Evolutionary conservation across 2,888 invertebrate genomes (phyloP).

Genomic region (Malachius bipustulatus): DNA sequence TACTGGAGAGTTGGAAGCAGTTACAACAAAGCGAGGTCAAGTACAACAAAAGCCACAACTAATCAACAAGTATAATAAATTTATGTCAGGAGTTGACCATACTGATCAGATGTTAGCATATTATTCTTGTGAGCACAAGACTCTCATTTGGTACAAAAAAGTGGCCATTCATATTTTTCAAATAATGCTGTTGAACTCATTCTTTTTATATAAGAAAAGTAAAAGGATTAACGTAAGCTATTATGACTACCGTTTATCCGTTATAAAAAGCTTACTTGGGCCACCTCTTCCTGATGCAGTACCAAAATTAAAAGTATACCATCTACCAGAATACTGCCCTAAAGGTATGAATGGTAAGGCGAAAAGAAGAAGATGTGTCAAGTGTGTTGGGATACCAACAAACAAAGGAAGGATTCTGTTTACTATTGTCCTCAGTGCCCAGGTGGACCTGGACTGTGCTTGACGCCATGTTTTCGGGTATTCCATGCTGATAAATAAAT

Average conservation of each 20-base stretch:
- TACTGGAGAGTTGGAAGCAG: conserved; percentile 13
- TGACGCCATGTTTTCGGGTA: too few species aligned
- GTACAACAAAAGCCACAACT: conserved; percentile 13
- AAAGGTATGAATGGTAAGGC: too few species aligned
- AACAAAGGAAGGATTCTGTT: too few species aligned
- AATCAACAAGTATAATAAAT: conserved; percentile 16
- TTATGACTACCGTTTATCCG: conserved; percentile 15
- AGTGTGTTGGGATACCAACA: too few species aligned
- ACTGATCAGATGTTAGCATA: conserved; percentile 17
- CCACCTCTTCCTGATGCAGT: conserved; percentile 11
- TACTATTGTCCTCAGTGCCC: too few species aligned
- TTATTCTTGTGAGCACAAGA: conserved; percentile 18
- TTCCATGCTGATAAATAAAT: too few species aligned
- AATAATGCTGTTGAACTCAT: conserved; percentile 16
- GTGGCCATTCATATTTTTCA: conserved; percentile 15
- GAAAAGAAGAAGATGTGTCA: too few species aligned
- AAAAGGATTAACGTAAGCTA: conserved; percentile 10
- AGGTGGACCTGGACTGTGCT: too few species aligned
- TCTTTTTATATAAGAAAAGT: conserved; percentile 15
- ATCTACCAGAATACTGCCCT: too few species aligned
- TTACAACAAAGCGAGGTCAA: conserved; percentile 8
- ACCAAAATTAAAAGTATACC: too few species aligned
- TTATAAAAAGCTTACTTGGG: conserved; percentile 16
- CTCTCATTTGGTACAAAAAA: conserved; percentile 18
- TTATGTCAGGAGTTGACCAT: conserved; percentile 16